A percentile compares a stretch with the other conserved stretches of the same genome.
phyloP scores from a whole-genome alignment of 1,140 invertebrate genomes.

The Drosophila auraria region DNA sequence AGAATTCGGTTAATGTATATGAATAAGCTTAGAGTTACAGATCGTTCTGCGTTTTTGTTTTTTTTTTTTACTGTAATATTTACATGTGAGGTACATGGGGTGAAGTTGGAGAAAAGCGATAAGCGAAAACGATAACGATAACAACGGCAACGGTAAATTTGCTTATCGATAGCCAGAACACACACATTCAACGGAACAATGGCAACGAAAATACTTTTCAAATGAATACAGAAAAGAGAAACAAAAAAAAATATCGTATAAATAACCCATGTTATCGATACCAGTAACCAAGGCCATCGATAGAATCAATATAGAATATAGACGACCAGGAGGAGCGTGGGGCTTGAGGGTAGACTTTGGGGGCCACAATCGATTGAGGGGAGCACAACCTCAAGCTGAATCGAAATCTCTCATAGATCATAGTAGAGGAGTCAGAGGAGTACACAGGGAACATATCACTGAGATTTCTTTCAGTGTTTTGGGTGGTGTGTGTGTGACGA shows the following conservation, averaged over 20 bases:
- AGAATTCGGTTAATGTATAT: conserved; percentile 39
- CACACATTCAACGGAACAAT: conserved; percentile 46
- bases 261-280: conserved; percentile 36
- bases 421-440: background rate
- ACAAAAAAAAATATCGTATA: conserved; percentile 11
- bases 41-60: conserved; percentile 8
- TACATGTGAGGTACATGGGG: conserved; percentile 32
- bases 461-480: background rate
- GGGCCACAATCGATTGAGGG: conserved; percentile 21
- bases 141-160: conserved; percentile 25
- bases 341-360: background rate
- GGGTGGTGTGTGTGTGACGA: conserved; percentile 15
- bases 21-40: conserved; percentile 19
- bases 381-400: conserved; percentile 32
- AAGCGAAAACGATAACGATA: conserved; percentile 30
- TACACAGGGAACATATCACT: background rate
- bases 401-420: conserved; percentile 25
- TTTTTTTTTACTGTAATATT: conserved; percentile 21
- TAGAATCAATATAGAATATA: conserved; percentile 13
- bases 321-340: conserved; percentile 15
- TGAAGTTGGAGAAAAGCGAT: conserved; percentile 38
- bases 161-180: conserved; percentile 52
- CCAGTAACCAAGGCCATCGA: conserved; percentile 13
- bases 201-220: conserved; percentile 14
- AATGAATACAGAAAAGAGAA: conserved; percentile 2